Percentiles rank a stretch among this genome's conserved stretches.
phyloP scores from a whole-genome alignment of 2,888 invertebrate genomes.

The Cancer borealis region DNA sequence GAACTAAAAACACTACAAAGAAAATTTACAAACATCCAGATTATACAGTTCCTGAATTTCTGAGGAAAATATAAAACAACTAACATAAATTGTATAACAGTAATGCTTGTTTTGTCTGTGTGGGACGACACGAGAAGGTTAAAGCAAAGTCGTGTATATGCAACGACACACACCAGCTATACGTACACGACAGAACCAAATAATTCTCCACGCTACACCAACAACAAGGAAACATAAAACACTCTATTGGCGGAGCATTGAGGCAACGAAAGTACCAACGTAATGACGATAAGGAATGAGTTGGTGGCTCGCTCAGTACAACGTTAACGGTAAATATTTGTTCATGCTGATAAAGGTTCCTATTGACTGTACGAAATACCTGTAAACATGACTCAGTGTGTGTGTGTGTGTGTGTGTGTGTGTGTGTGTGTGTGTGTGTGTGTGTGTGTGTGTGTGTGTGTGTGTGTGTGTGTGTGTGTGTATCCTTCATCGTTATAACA shows the following conservation, averaged over 20 bases:
- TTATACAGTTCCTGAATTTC: not conserved
- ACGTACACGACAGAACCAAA: not conserved
- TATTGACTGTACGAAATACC: not conserved
- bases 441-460: no score
- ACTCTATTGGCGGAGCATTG: not conserved
- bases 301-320: not conserved
- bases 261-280: not conserved
- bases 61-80: not conserved
- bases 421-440: not conserved
- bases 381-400: not conserved
- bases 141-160: not conserved
- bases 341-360: not conserved
- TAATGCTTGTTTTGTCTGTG: not conserved
- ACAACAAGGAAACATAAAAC: not conserved
- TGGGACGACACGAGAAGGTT: not conserved
- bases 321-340: not conserved
- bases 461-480: no score
- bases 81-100: not conserved
- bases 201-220: not conserved
- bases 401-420: slow-evolving; percentile 1
- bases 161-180: not conserved
- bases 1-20: not conserved
- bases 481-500: not conserved
- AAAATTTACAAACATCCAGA: not conserved
- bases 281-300: not conserved